Conservation (phyloP, 2,888 invertebrate species). For the Monochamus alternatus region DNA sequence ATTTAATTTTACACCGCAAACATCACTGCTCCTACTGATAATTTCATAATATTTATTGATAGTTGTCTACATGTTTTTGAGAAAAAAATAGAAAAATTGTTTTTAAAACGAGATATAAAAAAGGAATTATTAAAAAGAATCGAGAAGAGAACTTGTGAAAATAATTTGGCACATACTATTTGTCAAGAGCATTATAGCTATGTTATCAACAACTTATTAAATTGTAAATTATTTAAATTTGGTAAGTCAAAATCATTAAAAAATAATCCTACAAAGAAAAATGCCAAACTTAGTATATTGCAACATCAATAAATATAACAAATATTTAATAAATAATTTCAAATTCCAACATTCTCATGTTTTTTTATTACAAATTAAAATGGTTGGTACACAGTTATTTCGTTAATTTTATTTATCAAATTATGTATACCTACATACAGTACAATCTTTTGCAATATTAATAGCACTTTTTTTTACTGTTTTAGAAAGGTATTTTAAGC, state of each 20-base stretch:
- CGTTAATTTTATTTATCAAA: too few species aligned
- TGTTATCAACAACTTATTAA: not conserved
- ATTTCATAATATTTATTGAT: not conserved
- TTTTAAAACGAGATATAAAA: not conserved
- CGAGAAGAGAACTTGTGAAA: not conserved
- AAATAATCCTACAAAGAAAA: constrained; percentile 4
- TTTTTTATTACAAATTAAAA: too few species aligned
- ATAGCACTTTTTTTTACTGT: too few species aligned
- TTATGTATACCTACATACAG: too few species aligned
- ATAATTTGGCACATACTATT: not conserved
- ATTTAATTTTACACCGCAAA: not conserved
- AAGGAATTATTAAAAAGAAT: not conserved
- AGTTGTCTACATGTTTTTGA: not conserved
- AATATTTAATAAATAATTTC: too few species aligned
- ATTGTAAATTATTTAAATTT: constrained; percentile 3
- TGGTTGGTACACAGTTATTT: too few species aligned
- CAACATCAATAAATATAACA: not conserved
- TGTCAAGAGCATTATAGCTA: not conserved
- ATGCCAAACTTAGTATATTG: not conserved
- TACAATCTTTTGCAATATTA: too few species aligned
- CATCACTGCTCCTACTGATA: not conserved
- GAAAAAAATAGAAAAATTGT: not conserved
- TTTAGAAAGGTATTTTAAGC: too few species aligned
- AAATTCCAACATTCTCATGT: too few species aligned
- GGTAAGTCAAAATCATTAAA: constrained; percentile 2